Percentiles rank a stretch among this genome's conserved stretches.
Evolutionary conservation across 2,113 vertebrate species (phyloP).

Genomic region (Crotophaga sulcirostris): DNA sequence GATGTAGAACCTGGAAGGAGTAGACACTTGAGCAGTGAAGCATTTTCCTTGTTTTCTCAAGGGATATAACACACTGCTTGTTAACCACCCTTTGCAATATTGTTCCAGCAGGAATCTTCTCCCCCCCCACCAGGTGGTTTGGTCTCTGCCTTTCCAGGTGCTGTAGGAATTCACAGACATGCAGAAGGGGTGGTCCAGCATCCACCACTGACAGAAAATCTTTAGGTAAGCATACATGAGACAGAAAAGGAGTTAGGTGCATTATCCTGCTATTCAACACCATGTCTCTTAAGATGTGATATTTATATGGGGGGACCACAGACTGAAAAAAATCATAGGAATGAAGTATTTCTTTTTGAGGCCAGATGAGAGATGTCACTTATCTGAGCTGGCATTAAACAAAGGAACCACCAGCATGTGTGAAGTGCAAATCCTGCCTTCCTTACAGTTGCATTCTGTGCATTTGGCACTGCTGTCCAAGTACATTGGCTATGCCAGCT

Average conservation of each 20-base stretch:
- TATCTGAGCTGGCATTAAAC: background rate
- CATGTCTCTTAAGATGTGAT: fast-evolving
- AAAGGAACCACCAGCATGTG: background rate
- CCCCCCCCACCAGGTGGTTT: no score
- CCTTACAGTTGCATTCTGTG: background rate
- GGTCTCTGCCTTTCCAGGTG: background rate
- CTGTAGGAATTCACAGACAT: background rate
- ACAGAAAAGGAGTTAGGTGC: background rate
- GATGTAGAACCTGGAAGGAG: background rate
- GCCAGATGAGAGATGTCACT: background rate
- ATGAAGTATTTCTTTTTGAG: background rate
- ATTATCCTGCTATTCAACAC: background rate
- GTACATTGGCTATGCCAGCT: background rate
- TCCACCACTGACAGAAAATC: background rate
- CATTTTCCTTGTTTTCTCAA: background rate
- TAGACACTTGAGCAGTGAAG: background rate
- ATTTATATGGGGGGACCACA: background rate
- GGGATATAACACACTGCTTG: background rate
- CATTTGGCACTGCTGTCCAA: background rate
- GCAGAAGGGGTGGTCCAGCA: background rate
- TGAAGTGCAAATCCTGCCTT: background rate
- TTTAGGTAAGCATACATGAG: background rate
- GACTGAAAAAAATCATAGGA: background rate
- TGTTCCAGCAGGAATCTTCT: background rate
- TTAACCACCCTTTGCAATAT: background rate